Percentiles rank a stretch among this genome's conserved stretches.
These are phyloP conservation scores for Netelia virgata DNA, from an alignment of 2,888 invertebrate species.

Conservation along the genomic window DNA sequence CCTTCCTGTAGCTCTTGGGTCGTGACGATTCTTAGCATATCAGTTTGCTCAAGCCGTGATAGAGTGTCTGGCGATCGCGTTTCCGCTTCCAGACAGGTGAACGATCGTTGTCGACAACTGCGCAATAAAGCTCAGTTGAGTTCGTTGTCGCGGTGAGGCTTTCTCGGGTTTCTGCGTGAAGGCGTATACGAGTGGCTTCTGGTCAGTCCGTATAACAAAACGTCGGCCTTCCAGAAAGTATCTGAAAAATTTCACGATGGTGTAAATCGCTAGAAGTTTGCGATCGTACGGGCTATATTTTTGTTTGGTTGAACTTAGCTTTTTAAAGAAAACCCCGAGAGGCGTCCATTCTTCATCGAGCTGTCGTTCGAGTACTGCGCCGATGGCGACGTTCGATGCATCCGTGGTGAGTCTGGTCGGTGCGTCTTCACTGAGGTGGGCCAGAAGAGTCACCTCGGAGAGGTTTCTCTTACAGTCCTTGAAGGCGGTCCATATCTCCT, in stretches of 20 bases:
- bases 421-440: conserved; percentile 2
- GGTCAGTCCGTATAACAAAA: conserved; percentile 40
- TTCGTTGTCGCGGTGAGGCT: conserved; percentile 22
- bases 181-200: conserved; percentile 32
- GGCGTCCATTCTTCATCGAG: conserved; percentile 1
- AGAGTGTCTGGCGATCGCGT: conserved; percentile 69
- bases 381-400: conserved; percentile 38
- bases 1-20: conserved; percentile 49
- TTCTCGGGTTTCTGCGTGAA: conserved; percentile 22
- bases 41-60: conserved; percentile 61
- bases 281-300: conserved; percentile 62
- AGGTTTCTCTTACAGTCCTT: conserved; percentile 2
- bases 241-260: conserved; percentile 22
- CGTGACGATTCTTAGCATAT: conserved; percentile 59
- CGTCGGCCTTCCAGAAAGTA: conserved; percentile 21
- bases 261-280: conserved; percentile 42
- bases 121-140: conserved; percentile 61
- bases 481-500: background rate
- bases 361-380: conserved; percentile 36
- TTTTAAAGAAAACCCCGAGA: conserved; percentile 33
- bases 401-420: conserved; percentile 42
- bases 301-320: conserved; percentile 19
- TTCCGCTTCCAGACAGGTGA: conserved; percentile 65
- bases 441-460: conserved; percentile 4
- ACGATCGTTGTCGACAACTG: conserved; percentile 65